phyloP scores from a whole-genome alignment of 2,888 invertebrate species.

The Platycheirus rosarum region DNA sequence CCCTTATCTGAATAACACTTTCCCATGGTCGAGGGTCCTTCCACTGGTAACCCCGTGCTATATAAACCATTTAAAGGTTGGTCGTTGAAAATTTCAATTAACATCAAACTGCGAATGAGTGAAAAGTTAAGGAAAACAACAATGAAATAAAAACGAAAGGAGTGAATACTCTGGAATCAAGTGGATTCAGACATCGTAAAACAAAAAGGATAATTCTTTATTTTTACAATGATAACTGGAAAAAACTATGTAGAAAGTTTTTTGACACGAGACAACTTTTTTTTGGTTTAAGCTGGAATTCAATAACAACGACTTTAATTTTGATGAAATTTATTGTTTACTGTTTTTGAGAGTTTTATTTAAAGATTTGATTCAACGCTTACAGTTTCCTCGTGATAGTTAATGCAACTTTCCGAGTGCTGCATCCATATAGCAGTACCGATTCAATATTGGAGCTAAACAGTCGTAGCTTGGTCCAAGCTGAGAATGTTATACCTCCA shows the following conservation, averaged over 20 bases:
- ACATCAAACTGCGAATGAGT: constrained; percentile 63
- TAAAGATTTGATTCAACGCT: too few relatives aligned
- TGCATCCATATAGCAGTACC: too few relatives aligned
- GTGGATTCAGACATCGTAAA: constrained; percentile 50
- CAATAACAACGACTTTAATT: too few relatives aligned
- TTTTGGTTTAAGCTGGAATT: too few relatives aligned
- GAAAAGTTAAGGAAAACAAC: constrained; percentile 39
- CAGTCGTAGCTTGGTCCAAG: too few relatives aligned
- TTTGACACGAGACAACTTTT: background rate
- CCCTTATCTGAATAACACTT: constrained; percentile 68
- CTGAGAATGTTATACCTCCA: too few relatives aligned
- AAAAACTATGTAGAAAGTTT: background rate
- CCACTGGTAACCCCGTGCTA: constrained; percentile 23
- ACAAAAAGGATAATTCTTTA: constrained; percentile 19
- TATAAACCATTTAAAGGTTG: constrained; percentile 33
- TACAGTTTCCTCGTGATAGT: too few relatives aligned
- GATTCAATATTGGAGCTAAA: too few relatives aligned
- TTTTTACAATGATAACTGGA: background rate
- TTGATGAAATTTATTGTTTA: too few relatives aligned
- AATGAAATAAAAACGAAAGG: constrained; percentile 19
- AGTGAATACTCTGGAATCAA: constrained; percentile 14
- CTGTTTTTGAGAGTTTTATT: too few relatives aligned
- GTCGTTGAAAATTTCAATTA: constrained; percentile 70
- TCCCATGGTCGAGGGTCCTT: constrained; percentile 44
- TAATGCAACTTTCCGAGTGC: too few relatives aligned